Evolutionary conservation across 1,140 invertebrate genomes (phyloP), one percentile per base, ranked within the genome.

Genomic region (Drosophila nigrodunni): DNA sequence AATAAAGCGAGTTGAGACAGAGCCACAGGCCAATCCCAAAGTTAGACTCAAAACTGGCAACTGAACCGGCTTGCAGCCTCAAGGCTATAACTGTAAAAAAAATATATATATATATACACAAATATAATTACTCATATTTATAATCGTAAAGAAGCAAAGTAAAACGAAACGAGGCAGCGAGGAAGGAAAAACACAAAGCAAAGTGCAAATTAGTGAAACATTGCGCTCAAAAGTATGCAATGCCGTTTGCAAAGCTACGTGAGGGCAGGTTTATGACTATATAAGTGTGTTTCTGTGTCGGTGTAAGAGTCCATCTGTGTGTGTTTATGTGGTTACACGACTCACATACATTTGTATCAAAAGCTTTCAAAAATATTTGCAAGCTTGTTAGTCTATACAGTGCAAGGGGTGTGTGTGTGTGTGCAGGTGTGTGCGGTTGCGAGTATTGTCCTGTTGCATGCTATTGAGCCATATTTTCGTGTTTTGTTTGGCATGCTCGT

Each of bases 321-420:
- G 73, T 66, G 77, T 21, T 21, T 21, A 1, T 21, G 18, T 21
- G 60, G n/a, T 43, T 47, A 11, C 58, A 60, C 25, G 65, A 79
- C 76, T 78, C 80, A 74, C 64, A 78, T 89, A 89, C 77, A 83
- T 89, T 88, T 88, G 82, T 80, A 83, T 77, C 83, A 71, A 89
- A 83, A 83, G 83, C 83, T 89, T 88, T 89, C 80, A 80, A 78
- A 88, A 80, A 78, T 88, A 88, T 87, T 87, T 89, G 80, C 85
- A 64, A 83, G 83, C 83, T 87, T 88, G 83, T 87, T 87, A 83
- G 83, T 68, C 77, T 74, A 37, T 80, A 68, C 43, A 61, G 52
- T 88, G 73, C 69, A 80, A 8, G 60, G 58, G 15, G 21, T 46
- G 35, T 54, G 34, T 55, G n/a, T 61, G 25, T 72, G 43, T 58